Percentiles rank a stretch among this genome's conserved stretches.
phyloP scores from a whole-genome alignment of 2,797 vertebrate species.

The Acipenser ruthenus region DNA sequence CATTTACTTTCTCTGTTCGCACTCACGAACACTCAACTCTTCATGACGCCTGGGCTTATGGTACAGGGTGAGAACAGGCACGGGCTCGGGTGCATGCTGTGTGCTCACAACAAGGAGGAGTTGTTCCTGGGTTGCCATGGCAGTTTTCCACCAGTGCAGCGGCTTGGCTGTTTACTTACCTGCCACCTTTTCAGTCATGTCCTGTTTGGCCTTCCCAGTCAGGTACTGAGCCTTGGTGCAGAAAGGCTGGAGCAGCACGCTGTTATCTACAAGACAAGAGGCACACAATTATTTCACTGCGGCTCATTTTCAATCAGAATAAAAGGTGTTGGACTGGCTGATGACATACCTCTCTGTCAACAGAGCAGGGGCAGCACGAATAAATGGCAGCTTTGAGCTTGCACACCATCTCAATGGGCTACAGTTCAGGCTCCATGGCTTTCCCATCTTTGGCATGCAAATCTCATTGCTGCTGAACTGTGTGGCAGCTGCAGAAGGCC shows the following conservation, averaged over 20 bases:
- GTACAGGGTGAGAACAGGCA: not conserved
- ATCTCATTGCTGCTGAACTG: no score
- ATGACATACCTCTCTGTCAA: no score
- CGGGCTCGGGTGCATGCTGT: not conserved
- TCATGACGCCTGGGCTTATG: not conserved
- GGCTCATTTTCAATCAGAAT: no score
- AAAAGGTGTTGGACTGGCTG: no score
- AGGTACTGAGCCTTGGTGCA: slow-evolving; percentile 90
- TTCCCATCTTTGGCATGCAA: no score
- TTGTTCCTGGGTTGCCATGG: slow-evolving; percentile 7
- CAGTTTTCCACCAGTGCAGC: not conserved
- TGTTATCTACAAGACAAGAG: slow-evolving; percentile 62
- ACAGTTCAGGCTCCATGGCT: no score
- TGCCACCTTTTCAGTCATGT: slow-evolving; percentile 83
- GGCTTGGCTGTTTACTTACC: slow-evolving; percentile 48
- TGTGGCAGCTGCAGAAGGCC: no score
- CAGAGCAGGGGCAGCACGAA: no score
- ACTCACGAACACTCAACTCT: no score
- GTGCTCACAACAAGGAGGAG: not conserved
- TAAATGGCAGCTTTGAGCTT: no score
- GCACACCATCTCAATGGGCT: no score
- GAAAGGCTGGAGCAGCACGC: slow-evolving; percentile 82
- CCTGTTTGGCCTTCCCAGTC: slow-evolving; percentile 85
- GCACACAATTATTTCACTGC: no score
- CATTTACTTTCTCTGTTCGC: not conserved